phyloP scores from a whole-genome alignment of 2,113 vertebrate species.

The Leucoraja erinaceus region DNA sequence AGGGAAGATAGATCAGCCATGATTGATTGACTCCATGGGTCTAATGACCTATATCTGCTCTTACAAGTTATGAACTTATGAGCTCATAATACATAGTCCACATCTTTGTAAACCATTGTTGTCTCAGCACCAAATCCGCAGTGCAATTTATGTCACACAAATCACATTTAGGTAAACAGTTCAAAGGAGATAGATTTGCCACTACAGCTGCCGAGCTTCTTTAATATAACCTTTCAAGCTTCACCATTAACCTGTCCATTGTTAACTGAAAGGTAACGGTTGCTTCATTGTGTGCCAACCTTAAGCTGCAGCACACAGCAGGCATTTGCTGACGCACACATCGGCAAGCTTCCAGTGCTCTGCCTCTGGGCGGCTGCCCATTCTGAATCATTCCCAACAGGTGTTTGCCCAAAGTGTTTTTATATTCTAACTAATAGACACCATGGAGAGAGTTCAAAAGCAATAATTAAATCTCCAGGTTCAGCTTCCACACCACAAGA shows the following conservation, averaged over 20 bases:
- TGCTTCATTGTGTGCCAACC: background rate
- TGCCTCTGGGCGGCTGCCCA: background rate
- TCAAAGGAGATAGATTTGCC: background rate
- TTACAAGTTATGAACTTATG: too few relatives aligned
- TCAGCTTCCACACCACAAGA: background rate
- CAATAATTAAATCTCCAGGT: background rate
- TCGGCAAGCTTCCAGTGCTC: background rate
- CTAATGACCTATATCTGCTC: too few relatives aligned
- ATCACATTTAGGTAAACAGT: background rate
- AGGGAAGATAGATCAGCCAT: too few relatives aligned
- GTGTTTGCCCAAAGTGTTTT: background rate
- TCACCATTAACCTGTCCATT: background rate
- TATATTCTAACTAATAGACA: background rate
- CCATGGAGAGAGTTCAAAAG: background rate
- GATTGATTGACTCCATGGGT: too few relatives aligned
- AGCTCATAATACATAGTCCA: background rate
- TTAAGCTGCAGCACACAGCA: background rate
- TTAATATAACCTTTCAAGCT: background rate
- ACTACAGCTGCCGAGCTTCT: background rate
- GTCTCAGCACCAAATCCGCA: background rate
- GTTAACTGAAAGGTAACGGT: background rate
- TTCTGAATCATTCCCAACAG: background rate
- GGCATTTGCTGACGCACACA: background rate
- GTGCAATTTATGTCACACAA: background rate
- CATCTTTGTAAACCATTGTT: background rate